Evolutionary conservation across 2,113 vertebrate species (phyloP), one percentile per base, ranked within the genome.

Genomic region (Oceanites oceanicus): DNA sequence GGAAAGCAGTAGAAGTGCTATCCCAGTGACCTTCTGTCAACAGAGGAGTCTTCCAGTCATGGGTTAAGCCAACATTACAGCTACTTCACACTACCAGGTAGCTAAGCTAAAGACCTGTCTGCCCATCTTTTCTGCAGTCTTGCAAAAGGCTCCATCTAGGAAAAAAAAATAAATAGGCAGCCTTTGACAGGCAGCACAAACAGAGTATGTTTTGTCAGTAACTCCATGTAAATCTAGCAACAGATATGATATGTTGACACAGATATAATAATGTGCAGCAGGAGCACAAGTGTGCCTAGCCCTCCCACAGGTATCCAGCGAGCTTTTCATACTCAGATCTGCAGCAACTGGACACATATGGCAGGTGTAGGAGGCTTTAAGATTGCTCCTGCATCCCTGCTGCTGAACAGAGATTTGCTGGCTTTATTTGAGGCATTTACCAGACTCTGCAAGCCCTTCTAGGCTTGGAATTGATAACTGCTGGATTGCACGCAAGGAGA

Each of bases 1-100:
- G 34, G 26, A 90, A 78, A 70, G 81, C 40, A 94, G 36, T 15
- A 74, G 26, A 23, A 61, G 4, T 32, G 34, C 66, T 27, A 86
- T 77, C 62, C 82, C 6, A 2, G 34, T 91, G 86, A 93, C 94
- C 95, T 94, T 92, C 92, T 93, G 90, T 93, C 95, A 96, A 83
- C 52, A 90, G 78, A 90, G 9, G 47, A 86, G 86, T 92, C 72
- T 92, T 86, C 55, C 90, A 95, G 86, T 61, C 88, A 52, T 36
- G 47, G 74, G 72, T 93, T 96, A 96, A 93, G 73, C 76, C 94
- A 92, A 91, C 32, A 82, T 62, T 84, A 50, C 32, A 68, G 45
- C 83, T 94, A 79, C 61, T 76, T 78, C 27, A 52, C 36, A 22
- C 49, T 52, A 68, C 40, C 74, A 58, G 65, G 61, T 61, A 92